Evolutionary conservation across 2,888 invertebrate species (phyloP).

Genomic region (Bellardia pandia): DNA sequence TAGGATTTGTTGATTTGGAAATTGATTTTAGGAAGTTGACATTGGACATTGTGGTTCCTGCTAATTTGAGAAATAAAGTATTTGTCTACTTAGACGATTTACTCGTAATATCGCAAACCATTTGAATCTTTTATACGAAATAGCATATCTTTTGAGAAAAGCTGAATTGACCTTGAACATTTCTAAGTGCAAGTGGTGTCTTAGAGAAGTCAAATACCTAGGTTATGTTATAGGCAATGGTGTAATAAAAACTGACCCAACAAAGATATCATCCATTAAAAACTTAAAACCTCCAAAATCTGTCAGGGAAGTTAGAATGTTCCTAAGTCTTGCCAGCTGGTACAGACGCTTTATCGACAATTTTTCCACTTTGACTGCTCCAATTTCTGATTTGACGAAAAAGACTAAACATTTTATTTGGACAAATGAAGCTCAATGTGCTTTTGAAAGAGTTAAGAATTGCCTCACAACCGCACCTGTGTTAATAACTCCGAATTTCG

Average conservation of each 20-base stretch:
- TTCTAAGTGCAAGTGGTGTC: constrained; percentile 62
- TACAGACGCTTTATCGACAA: constrained; percentile 61
- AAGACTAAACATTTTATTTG: constrained; percentile 49
- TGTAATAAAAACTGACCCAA: constrained; percentile 13
- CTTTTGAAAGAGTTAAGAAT: constrained; percentile 57
- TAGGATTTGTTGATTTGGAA: too few relatives aligned
- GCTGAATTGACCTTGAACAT: constrained; percentile 48
- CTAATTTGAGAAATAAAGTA: too few relatives aligned
- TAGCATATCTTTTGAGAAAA: too few relatives aligned
- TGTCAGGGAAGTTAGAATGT: constrained; percentile 59
- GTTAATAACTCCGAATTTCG: constrained; percentile 58
- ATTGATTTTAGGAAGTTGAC: too few relatives aligned
- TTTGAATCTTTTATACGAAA: too few relatives aligned
- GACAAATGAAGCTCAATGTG: constrained; percentile 53
- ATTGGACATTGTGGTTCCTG: too few relatives aligned
- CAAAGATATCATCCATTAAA: constrained; percentile 66
- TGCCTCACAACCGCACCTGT: constrained; percentile 25
- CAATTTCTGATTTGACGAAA: constrained; percentile 55
- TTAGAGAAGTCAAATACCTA: too few relatives aligned
- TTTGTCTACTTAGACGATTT: too few relatives aligned
- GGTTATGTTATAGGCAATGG: too few relatives aligned
- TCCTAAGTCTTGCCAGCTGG: constrained; percentile 72
- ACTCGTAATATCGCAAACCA: too few relatives aligned
- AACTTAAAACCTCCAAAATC: constrained; percentile 62
- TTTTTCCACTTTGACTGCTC: constrained; percentile 52